Base-by-base conservation (phyloP, 2,797 vertebrate genomes). In the Microchirus variegatus region DNA sequence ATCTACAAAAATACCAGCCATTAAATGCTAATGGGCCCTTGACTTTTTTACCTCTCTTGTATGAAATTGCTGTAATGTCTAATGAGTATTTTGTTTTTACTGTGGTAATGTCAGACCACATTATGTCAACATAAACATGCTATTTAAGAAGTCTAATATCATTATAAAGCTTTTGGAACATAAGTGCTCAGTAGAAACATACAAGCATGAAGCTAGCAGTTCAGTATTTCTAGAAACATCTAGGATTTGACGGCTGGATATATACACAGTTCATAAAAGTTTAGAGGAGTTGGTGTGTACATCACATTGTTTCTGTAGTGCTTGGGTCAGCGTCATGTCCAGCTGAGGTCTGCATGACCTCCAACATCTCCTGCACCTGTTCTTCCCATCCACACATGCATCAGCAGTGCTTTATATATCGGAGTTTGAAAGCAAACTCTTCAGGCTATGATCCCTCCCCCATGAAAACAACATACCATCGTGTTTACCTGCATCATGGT, bases 291-390 rank as follows among this genome's bases (percentile, higher is more conserved):
- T 15, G 16, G 46, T 40, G 6, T 58, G 65, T 81, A 74, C 73
- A 84, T 85, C 67, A 41, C 1, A 4, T 22, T 22, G 22, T 17
- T 56, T 63, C 7, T 81, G 83, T 84, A 84, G 82, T 85, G 81
- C 72, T 81, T 78, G 70, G 80, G 74, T 80, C 79, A 78, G 70
- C 10, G 26, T n/a, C 43, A 5, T 40, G 70, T 80, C 77, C 77
- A 70, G 64, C 73, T 71, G 73, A 86, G 81, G 75, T 65, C 58
- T 67, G 53, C 35, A 1, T 71, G 82, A 83, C 82, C 83, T 76
- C 70, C 19, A 10, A n/a, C 18, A 44, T 53, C 60, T 79, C 58
- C 60, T 40, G 58, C 78, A 78, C 77, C 77, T 74, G 74, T 70
- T 76, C 44, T 71, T 69, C 55, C 56, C 67, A 49, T 67, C 43